A percentile compares a stretch with the other conserved stretches of the same genome.
Conservation (phyloP, 2,888 invertebrate species). For the Falcaria lacertinaria region DNA sequence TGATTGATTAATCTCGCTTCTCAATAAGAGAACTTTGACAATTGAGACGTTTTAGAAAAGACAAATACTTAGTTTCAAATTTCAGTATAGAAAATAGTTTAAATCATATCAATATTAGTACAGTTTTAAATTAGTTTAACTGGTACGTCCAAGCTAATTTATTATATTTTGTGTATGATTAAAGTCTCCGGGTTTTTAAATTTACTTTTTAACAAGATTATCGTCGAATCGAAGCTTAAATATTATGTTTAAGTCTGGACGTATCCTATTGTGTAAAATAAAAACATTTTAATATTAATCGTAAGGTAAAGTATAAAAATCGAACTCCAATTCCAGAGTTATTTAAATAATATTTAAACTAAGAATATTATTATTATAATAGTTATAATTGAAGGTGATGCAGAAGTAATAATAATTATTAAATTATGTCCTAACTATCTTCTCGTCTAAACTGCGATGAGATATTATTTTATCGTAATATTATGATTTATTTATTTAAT, state of each 20-base stretch:
- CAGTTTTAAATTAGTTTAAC: constrained; percentile 31
- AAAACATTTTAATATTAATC: not conserved
- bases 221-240: too few species aligned
- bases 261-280: too few species aligned
- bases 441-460: too few species aligned
- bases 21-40: constrained; percentile 22
- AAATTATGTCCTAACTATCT: too few species aligned
- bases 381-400: too few species aligned
- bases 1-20: constrained; percentile 27
- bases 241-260: too few species aligned
- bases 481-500: not conserved
- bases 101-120: constrained; percentile 65
- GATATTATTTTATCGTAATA: too few species aligned
- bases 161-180: constrained; percentile 22
- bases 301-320: too few species aligned
- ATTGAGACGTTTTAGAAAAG: constrained; percentile 40
- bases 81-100: constrained; percentile 60
- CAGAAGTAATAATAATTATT: too few species aligned
- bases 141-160: constrained; percentile 12
- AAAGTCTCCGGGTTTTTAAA: constrained; percentile 21
- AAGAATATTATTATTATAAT: not conserved
- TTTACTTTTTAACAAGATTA: too few species aligned
- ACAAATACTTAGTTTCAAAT: constrained; percentile 46
- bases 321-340: too few species aligned
- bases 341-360: too few species aligned